phyloP scores from a whole-genome alignment of 2,888 invertebrate species.

The Drosophila gaucha region DNA sequence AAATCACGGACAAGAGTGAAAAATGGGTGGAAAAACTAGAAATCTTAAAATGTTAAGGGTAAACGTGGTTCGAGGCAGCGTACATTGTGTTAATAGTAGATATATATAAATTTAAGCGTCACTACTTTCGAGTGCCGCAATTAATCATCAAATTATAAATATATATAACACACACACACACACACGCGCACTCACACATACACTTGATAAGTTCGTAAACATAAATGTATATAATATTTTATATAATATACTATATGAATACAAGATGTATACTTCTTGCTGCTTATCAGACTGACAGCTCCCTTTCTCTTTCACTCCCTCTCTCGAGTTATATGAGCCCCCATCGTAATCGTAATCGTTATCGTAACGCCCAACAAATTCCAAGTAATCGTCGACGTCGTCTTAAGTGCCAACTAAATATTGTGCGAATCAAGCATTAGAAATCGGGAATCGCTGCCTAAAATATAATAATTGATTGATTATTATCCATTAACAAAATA shows the following conservation, averaged over 20 bases:
- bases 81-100: background rate
- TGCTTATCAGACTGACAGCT: slow-evolving; percentile 18
- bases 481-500: background rate
- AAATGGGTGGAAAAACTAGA: background rate
- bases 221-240: background rate
- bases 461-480: slow-evolving; percentile 4
- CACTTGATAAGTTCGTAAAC: too few species aligned
- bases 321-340: slow-evolving; percentile 11
- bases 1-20: background rate
- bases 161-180: background rate
- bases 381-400: slow-evolving; percentile 12
- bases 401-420: slow-evolving; percentile 1
- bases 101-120: too few species aligned
- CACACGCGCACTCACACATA: background rate
- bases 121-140: slow-evolving; percentile 1
- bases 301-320: background rate
- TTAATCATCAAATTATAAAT: slow-evolving; percentile 1
- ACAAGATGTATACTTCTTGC: slow-evolving; percentile 12
- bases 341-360: slow-evolving; percentile 16
- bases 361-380: slow-evolving; percentile 20
- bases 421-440: slow-evolving; percentile 1
- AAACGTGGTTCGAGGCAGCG: background rate
- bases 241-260: slow-evolving; percentile 1
- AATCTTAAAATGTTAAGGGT: background rate
- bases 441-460: background rate